Evolutionary conservation across 2,888 invertebrate genomes (phyloP).

Genomic region (Caradrina clavipalpis): DNA sequence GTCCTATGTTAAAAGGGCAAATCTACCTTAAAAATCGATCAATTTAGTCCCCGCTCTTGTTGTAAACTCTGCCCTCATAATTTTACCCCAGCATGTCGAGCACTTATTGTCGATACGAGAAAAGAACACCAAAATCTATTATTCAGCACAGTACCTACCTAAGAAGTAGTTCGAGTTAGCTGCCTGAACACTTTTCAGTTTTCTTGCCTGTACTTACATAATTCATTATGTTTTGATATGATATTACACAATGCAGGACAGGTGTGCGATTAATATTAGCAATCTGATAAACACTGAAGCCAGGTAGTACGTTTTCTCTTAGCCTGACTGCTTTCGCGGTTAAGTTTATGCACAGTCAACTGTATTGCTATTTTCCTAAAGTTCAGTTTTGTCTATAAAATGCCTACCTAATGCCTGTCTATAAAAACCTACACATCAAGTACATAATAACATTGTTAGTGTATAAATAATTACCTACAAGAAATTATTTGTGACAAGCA

Average conservation of each 20-base stretch:
- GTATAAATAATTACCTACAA: background rate
- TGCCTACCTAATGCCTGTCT: no score
- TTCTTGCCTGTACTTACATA: slow-evolving; percentile 18
- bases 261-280: slow-evolving; percentile 31
- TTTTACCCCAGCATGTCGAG: background rate
- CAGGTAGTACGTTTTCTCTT: slow-evolving; percentile 1
- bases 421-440: slow-evolving; percentile 6
- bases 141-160: background rate
- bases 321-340: slow-evolving; percentile 8
- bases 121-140: background rate
- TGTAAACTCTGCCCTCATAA: no score
- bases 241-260: slow-evolving; percentile 29
- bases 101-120: background rate
- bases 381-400: background rate
- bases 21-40: no score
- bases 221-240: slow-evolving; percentile 26
- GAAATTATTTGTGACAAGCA: slow-evolving; percentile 20
- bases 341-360: background rate
- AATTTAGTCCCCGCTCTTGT: no score
- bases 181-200: background rate
- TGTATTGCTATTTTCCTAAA: background rate
- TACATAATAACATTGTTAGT: slow-evolving; percentile 1
- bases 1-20: no score
- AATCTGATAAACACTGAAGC: slow-evolving; percentile 24
- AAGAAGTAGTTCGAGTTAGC: background rate